Conservation (phyloP, 2,888 invertebrate species). For the Orthosia incerta region DNA sequence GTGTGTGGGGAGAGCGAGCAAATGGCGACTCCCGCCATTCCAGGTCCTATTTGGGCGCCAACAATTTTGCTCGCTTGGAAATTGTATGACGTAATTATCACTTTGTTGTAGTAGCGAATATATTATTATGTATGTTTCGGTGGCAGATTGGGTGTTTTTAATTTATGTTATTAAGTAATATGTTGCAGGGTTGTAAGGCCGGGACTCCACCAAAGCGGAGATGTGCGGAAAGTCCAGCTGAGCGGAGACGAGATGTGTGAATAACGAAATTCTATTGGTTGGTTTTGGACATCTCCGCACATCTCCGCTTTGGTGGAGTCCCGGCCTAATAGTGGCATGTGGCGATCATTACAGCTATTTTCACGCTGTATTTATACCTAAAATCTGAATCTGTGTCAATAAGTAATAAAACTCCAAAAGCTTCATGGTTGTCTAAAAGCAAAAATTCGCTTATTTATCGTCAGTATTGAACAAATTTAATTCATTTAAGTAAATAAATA, state of each 20-base stretch:
- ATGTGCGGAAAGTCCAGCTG: no score
- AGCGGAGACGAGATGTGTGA: no score
- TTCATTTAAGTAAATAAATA: no score
- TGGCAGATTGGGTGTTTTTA: conserved; percentile 25
- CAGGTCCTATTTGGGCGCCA: conserved; percentile 74
- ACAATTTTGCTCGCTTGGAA: conserved; percentile 69
- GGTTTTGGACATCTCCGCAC: no score
- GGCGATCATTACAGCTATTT: background rate
- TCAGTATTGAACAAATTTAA: no score
- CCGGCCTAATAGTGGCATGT: background rate
- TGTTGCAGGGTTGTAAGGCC: background rate
- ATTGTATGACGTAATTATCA: conserved; percentile 50
- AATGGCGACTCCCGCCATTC: conserved; percentile 69
- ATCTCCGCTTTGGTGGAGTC: no score
- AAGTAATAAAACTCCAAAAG: background rate
- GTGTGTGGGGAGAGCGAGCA: conserved; percentile 65
- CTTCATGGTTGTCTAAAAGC: no score
- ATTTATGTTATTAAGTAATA: conserved; percentile 27
- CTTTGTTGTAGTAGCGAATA: conserved; percentile 26
- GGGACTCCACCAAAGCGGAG: no score
- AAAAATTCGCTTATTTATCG: no score
- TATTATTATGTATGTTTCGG: conserved; percentile 38
- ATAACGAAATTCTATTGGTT: no score
- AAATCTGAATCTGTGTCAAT: background rate
- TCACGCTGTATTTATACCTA: background rate